These are phyloP conservation scores for Poecilia gillii DNA, from an alignment of 2,797 vertebrate genomes.

Conservation along the genomic window DNA sequence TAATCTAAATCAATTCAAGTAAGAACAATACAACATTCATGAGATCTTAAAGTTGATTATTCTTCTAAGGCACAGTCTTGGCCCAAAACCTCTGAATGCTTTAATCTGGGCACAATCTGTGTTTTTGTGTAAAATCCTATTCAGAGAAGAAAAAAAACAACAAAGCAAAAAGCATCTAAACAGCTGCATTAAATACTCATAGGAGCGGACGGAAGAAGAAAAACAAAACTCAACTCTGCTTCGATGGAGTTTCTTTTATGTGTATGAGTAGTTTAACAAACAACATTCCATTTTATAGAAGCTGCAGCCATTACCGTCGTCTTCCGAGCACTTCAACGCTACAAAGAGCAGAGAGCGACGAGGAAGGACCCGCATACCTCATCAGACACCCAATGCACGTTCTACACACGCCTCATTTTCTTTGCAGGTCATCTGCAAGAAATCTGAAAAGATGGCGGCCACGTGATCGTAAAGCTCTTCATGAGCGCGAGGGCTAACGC, in stretches of 20 bases:
- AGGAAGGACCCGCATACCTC: background rate
- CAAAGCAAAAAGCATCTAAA: background rate
- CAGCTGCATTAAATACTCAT: constrained; percentile 30
- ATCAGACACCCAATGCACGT: constrained; percentile 1
- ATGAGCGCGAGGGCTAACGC: constrained; percentile 16
- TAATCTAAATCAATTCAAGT: background rate
- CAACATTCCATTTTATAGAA: background rate
- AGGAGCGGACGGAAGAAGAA: constrained; percentile 11
- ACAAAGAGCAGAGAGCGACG: constrained; percentile 6
- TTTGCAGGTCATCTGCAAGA: constrained; percentile 28
- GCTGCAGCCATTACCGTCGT: background rate
- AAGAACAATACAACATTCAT: background rate
- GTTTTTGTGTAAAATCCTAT: constrained; percentile 26
- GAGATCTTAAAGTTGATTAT: background rate
- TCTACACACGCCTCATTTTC: constrained; percentile 16
- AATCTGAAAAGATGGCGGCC: constrained; percentile 26
- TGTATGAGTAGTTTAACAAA: background rate
- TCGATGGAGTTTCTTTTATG: background rate
- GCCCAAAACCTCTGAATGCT: constrained; percentile 5
- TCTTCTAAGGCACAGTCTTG: constrained; percentile 13
- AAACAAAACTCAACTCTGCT: constrained; percentile 10
- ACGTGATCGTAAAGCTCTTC: constrained; percentile 43
- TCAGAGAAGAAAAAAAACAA: constrained; percentile 10
- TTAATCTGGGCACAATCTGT: constrained; percentile 11
- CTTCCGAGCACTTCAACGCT: background rate